Evolutionary conservation across 2,888 invertebrate genomes (phyloP).

Genomic region (Dyspetes luteomarginatus): DNA sequence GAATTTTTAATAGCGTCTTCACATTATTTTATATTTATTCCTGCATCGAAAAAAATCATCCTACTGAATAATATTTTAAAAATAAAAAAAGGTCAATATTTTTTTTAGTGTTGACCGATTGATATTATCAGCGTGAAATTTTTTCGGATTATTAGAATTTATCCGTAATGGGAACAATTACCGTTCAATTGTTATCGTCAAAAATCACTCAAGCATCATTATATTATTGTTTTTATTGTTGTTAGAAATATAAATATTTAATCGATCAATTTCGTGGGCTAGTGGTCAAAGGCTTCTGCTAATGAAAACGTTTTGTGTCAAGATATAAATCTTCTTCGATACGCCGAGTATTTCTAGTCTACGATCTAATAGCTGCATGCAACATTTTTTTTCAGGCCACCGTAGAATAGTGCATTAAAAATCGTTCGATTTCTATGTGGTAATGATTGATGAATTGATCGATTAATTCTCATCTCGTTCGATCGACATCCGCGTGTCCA

Average conservation of each 20-base stretch:
- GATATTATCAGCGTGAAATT: no score
- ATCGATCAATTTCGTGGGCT: conserved; percentile 25
- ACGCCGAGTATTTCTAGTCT: no score
- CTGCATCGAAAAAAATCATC: neutral
- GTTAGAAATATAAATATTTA: conserved; percentile 56
- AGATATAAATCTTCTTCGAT: no score
- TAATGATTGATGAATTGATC: no score
- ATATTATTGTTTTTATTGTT: conserved; percentile 3
- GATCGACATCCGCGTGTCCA: conserved; percentile 34
- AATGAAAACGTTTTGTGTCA: neutral
- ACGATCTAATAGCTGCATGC: no score
- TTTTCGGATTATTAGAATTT: neutral
- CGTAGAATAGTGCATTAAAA: no score
- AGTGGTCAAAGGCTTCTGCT: conserved; percentile 14
- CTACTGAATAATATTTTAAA: neutral
- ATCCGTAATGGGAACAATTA: neutral
- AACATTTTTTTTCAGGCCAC: no score
- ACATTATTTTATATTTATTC: no score
- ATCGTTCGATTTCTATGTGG: no score
- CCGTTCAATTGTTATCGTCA: neutral
- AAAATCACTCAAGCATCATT: neutral
- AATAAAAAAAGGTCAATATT: no score
- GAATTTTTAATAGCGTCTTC: no score
- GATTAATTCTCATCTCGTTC: neutral
- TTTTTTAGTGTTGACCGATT: no score